A percentile compares a stretch with the other conserved stretches of the same genome.
Evolutionary conservation across 2,113 vertebrate genomes (phyloP).

Genomic region (Paraplagusia blochii): DNA sequence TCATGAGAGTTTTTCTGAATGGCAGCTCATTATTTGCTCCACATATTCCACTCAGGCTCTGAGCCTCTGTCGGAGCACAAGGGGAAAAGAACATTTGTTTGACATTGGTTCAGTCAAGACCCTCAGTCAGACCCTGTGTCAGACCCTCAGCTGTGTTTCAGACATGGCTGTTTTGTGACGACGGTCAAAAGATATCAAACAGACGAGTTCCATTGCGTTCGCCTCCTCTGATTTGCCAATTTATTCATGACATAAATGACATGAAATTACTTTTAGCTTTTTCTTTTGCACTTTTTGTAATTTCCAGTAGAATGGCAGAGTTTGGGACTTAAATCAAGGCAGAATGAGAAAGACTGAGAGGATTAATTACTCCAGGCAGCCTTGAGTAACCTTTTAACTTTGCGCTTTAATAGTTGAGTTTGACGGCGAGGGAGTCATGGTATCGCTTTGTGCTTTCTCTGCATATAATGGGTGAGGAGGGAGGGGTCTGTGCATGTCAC

Average conservation of each 20-base stretch:
- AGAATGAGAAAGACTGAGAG: slow-evolving; percentile 48
- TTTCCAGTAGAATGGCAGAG: slow-evolving; percentile 46
- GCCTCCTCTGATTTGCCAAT: slow-evolving; percentile 33
- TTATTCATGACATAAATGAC: slow-evolving; percentile 37
- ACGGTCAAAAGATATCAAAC: slow-evolving; percentile 26
- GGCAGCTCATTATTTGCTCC: slow-evolving; percentile 62
- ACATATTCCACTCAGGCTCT: slow-evolving; percentile 28
- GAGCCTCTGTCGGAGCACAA: slow-evolving; percentile 13
- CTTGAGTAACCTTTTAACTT: slow-evolving; percentile 62
- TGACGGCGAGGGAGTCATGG: slow-evolving; percentile 31
- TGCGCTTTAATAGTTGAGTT: slow-evolving; percentile 29
- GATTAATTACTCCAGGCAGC: slow-evolving; percentile 59
- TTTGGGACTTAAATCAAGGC: slow-evolving; percentile 40
- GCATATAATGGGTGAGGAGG: slow-evolving; percentile 16
- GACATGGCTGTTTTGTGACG: slow-evolving; percentile 21
- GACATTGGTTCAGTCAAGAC: slow-evolving; percentile 13
- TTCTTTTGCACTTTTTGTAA: slow-evolving; percentile 44
- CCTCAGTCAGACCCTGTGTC: not conserved
- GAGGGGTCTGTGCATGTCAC: slow-evolving; percentile 41
- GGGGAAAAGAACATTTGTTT: slow-evolving; percentile 25
- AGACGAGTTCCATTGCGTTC: slow-evolving; percentile 35
- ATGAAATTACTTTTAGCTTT: slow-evolving; percentile 53
- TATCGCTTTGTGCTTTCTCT: slow-evolving; percentile 21
- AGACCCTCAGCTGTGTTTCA: not conserved
- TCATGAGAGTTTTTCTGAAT: slow-evolving; percentile 56